A percentile compares a stretch with the other conserved stretches of the same genome.
Evolutionary conservation across 2,113 vertebrate genomes (phyloP).

Genomic region (Desmodus rotundus): DNA sequence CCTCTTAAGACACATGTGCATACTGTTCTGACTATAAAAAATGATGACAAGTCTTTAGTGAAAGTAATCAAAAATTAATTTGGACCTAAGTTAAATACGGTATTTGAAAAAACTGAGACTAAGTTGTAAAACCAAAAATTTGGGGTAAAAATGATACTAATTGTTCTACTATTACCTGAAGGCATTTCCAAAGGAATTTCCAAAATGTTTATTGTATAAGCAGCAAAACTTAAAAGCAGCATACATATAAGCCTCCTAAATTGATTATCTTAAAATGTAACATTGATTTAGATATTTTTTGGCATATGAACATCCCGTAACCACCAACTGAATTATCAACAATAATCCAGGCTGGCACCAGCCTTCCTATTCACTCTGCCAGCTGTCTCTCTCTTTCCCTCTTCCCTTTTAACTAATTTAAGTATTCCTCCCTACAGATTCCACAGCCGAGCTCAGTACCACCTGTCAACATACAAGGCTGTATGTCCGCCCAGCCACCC

Average conservation of each 20-base stretch:
- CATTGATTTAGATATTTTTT: neutral
- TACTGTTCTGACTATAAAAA: neutral
- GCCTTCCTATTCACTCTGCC: neutral
- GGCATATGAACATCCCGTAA: neutral
- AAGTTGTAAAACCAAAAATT: neutral
- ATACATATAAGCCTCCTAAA: neutral
- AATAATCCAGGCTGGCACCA: neutral
- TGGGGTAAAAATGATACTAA: neutral
- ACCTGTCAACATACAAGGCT: neutral
- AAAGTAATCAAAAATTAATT: constrained; percentile 3
- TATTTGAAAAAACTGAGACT: neutral
- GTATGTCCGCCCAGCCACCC: too few relatives aligned
- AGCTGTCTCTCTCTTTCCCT: neutral
- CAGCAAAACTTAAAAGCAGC: constrained; percentile 9
- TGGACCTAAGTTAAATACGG: neutral
- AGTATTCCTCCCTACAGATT: neutral
- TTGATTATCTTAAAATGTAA: neutral
- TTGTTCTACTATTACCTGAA: neutral
- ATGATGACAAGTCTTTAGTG: neutral
- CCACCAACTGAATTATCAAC: neutral
- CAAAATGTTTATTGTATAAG: neutral
- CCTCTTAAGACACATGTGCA: neutral
- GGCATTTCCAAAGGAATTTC: neutral
- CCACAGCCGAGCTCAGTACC: neutral
- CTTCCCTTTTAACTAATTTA: neutral